Percentiles rank a stretch among this genome's conserved stretches.
These are phyloP conservation scores for Diplosoma virens DNA, from an alignment of 23 tunicate species.

Conservation along the genomic window DNA sequence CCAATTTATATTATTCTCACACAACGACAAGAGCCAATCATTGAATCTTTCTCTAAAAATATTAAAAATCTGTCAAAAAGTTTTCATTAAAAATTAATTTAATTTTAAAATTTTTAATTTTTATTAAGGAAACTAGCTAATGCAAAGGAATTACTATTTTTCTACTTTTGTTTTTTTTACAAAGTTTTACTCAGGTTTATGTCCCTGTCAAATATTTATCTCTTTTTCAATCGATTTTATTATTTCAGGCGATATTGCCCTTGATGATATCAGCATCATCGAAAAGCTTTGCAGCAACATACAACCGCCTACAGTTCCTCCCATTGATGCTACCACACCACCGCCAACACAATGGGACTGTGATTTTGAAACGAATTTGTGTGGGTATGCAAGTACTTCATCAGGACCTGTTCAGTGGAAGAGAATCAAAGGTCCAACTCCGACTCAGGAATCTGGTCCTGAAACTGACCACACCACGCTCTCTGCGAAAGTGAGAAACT, in stretches of 20 bases:
- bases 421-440: constrained; percentile 58
- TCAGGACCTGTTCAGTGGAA: constrained; percentile 40
- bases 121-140: no score
- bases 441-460: constrained; percentile 47
- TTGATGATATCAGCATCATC: constrained; percentile 63
- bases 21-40: no score
- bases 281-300: constrained; percentile 27
- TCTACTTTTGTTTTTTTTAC: no score
- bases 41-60: no score
- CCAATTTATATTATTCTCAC: no score
- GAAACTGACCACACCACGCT: constrained; percentile 79
- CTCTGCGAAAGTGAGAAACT: constrained; percentile 34
- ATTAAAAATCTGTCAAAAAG: no score
- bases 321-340: constrained; percentile 65
- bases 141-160: no score
- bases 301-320: constrained; percentile 65
- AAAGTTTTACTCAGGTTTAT: no score
- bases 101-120: no score
- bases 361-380: constrained; percentile 60
- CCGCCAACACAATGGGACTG: constrained; percentile 88
- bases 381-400: constrained; percentile 43
- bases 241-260: constrained; percentile 69
- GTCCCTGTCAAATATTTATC: no score
- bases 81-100: no score
- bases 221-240: no score